Percentiles rank a stretch among this genome's conserved stretches.
Conservation (phyloP, 2,797 vertebrate species). For the Geotrypetes seraphini region DNA sequence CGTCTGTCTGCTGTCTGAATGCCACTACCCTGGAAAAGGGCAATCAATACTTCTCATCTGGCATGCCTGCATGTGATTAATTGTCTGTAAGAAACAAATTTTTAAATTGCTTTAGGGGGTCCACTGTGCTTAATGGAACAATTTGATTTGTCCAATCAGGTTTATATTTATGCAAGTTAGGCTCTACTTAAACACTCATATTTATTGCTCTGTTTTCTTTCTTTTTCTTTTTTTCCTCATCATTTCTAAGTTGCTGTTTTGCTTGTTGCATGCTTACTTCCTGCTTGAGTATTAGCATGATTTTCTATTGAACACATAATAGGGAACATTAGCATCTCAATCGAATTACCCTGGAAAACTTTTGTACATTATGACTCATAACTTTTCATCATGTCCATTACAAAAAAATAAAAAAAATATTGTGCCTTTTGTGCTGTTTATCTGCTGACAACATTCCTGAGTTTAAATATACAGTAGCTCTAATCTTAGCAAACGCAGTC, state of each 20-base stretch:
- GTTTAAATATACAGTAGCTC: too few relatives aligned
- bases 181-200: conserved; percentile 16
- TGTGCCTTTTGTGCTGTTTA: not conserved
- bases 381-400: not conserved
- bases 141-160: conserved; percentile 46
- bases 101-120: conserved; percentile 63
- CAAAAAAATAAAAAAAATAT: not conserved
- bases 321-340: conserved; percentile 5
- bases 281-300: conserved; percentile 4
- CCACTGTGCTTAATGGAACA: conserved; percentile 45
- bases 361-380: conserved; percentile 12
- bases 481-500: too few relatives aligned
- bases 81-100: conserved; percentile 71
- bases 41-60: conserved; percentile 82
- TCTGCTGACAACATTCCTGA: not conserved
- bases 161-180: conserved; percentile 23
- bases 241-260: conserved; percentile 17
- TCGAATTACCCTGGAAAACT: conserved; percentile 6
- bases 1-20: conserved; percentile 79
- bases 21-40: conserved; percentile 71
- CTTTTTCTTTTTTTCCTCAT: not conserved
- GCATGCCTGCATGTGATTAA: conserved; percentile 77
- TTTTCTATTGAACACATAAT: conserved; percentile 12
- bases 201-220: conserved; percentile 10
- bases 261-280: conserved; percentile 14